These are phyloP conservation scores for Anolis apletophallus DNA, from an alignment of 2,797 vertebrate genomes.

Conservation along the genomic window DNA sequence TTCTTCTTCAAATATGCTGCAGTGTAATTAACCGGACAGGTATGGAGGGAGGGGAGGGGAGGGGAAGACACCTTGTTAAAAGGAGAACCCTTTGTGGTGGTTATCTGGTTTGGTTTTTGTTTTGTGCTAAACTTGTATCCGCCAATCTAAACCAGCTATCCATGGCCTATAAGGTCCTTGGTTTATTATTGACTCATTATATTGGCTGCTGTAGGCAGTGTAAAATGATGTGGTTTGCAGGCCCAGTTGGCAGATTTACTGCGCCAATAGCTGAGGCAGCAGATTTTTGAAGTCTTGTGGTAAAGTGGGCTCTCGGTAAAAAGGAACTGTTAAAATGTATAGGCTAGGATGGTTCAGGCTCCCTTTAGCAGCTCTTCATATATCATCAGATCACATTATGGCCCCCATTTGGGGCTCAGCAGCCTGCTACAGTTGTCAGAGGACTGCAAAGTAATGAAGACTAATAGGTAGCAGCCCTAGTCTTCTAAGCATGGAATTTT, in stretches of 20 bases:
- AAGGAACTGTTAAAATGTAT: slow-evolving; percentile 87
- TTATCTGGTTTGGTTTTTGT: slow-evolving; percentile 60
- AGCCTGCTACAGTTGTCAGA: slow-evolving; percentile 90
- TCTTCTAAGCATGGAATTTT: slow-evolving; percentile 89
- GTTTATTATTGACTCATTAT: slow-evolving; percentile 87
- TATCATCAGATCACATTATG: slow-evolving; percentile 92
- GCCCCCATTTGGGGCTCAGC: slow-evolving; percentile 90
- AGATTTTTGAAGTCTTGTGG: slow-evolving; percentile 86
- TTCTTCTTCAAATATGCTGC: slow-evolving; percentile 63
- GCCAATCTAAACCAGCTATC: slow-evolving; percentile 79
- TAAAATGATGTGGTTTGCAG: slow-evolving; percentile 83
- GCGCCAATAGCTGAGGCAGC: slow-evolving; percentile 85
- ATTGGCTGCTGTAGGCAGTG: slow-evolving; percentile 82
- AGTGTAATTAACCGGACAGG: slow-evolving; percentile 60
- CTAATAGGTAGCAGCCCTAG: slow-evolving; percentile 87
- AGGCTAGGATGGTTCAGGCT: slow-evolving; percentile 86
- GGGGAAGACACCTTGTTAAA: slow-evolving; percentile 62
- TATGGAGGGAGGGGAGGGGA: background rate
- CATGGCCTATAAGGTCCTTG: slow-evolving; percentile 78
- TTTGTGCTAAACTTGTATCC: slow-evolving; percentile 71
- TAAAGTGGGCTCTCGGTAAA: slow-evolving; percentile 85
- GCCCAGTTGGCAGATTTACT: slow-evolving; percentile 85
- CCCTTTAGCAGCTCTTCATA: slow-evolving; percentile 91
- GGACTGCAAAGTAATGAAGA: slow-evolving; percentile 92
- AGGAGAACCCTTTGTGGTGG: slow-evolving; percentile 68